Evolutionary conservation across 2,888 invertebrate species (phyloP).

Genomic region (Pilophorus perplexus): DNA sequence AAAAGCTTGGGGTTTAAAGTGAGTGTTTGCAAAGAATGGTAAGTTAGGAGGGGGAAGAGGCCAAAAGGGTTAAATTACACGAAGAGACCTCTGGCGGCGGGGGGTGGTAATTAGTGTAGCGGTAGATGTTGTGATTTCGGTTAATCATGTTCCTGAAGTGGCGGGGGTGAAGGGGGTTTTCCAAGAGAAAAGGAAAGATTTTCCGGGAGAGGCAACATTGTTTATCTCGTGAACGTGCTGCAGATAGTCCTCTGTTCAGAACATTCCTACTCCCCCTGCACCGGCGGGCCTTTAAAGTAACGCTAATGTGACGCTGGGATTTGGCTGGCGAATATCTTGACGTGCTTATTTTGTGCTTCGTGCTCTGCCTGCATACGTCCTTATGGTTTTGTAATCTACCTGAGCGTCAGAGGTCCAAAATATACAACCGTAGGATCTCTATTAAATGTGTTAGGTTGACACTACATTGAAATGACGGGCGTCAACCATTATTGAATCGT

Average conservation of each 20-base stretch:
- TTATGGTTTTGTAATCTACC: no score
- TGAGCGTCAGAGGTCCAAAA: no score
- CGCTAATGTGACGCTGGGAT: constrained; percentile 24
- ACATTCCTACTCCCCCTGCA: not conserved
- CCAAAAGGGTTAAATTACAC: constrained; percentile 20
- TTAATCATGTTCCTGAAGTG: constrained; percentile 32
- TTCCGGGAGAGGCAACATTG: constrained; percentile 19
- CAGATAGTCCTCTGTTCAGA: constrained; percentile 18
- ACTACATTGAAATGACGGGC: no score
- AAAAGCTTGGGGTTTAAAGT: not conserved
- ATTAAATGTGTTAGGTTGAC: no score
- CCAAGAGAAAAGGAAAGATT: constrained; percentile 6
- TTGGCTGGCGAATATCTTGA: constrained; percentile 21
- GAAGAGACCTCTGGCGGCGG: constrained; percentile 8
- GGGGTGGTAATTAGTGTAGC: constrained; percentile 28
- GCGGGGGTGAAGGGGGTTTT: not conserved
- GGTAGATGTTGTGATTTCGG: constrained; percentile 38
- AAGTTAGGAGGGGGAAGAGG: not conserved
- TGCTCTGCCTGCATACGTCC: constrained; percentile 9
- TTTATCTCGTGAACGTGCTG: constrained; percentile 32
- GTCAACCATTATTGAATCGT: no score
- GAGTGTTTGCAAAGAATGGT: constrained; percentile 11
- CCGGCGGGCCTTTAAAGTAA: not conserved
- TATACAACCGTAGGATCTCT: no score
- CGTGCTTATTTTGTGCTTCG: constrained; percentile 18